Evolutionary conservation across 2,797 vertebrate genomes (phyloP).

Genomic region (Petrocephalus schoutedeni): DNA sequence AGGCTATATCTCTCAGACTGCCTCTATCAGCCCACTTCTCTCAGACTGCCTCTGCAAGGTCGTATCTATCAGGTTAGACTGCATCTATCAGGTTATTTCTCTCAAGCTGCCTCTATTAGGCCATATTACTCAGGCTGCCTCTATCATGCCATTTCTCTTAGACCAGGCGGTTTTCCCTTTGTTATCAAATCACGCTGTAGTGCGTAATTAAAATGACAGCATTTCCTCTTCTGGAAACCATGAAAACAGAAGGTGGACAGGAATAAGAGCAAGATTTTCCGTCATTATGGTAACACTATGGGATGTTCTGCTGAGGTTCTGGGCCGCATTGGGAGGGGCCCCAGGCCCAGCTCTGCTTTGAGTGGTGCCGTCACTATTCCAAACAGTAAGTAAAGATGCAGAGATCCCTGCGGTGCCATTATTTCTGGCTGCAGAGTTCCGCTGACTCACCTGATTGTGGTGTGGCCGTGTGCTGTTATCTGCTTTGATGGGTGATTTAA

Average conservation of each 20-base stretch:
- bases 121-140: background rate
- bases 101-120: background rate
- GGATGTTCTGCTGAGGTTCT: background rate
- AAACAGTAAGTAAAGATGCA: background rate
- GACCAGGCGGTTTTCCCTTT: background rate
- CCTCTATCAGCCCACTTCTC: background rate
- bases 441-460: background rate
- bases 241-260: background rate
- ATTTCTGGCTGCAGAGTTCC: background rate
- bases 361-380: background rate
- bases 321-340: background rate
- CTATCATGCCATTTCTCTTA: background rate
- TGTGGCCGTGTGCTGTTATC: background rate
- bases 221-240: background rate
- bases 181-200: background rate
- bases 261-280: background rate
- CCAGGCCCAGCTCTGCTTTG: background rate
- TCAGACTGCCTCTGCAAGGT: too few relatives aligned
- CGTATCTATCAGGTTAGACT: background rate
- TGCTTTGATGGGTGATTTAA: background rate
- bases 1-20: background rate
- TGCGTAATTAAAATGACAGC: conserved; percentile 16
- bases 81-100: background rate
- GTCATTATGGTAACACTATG: background rate
- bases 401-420: background rate